A percentile compares a stretch with the other conserved stretches of the same genome.
Evolutionary conservation across 2,113 vertebrate species (phyloP).

Genomic region (Tragulus kanchil): DNA sequence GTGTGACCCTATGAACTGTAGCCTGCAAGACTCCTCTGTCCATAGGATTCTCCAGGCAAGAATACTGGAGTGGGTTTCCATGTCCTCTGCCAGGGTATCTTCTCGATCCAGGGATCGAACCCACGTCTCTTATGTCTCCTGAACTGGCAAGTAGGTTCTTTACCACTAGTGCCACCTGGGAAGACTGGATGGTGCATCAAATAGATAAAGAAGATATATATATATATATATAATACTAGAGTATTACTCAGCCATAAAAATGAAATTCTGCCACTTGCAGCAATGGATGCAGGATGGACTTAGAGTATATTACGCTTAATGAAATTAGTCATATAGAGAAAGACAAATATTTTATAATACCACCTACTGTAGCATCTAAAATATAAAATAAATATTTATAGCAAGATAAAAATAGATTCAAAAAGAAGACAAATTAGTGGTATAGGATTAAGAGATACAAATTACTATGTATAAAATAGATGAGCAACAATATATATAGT

Average conservation of each 20-base stretch:
- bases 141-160: too few relatives aligned
- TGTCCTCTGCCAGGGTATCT: too few relatives aligned
- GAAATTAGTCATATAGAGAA: not conserved
- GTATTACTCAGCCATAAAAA: not conserved
- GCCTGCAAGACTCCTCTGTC: too few relatives aligned
- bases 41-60: too few relatives aligned
- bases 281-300: not conserved
- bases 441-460: not conserved
- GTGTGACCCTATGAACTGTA: too few relatives aligned
- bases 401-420: not conserved
- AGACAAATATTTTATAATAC: not conserved
- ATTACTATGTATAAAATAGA: not conserved
- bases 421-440: not conserved
- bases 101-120: too few relatives aligned
- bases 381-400: not conserved
- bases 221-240: not conserved
- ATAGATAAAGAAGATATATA: not conserved
- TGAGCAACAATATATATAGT: not conserved
- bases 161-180: too few relatives aligned
- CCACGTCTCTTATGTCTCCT: too few relatives aligned
- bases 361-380: not conserved
- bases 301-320: not conserved
- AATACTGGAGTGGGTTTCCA: too few relatives aligned
- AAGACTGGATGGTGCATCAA: not conserved
- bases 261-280: not conserved